Evolutionary conservation across 92 coral and sea anemone species (phyloP), one percentile per base, ranked within the genome.

Genomic region (Nematostella vectensis): DNA sequence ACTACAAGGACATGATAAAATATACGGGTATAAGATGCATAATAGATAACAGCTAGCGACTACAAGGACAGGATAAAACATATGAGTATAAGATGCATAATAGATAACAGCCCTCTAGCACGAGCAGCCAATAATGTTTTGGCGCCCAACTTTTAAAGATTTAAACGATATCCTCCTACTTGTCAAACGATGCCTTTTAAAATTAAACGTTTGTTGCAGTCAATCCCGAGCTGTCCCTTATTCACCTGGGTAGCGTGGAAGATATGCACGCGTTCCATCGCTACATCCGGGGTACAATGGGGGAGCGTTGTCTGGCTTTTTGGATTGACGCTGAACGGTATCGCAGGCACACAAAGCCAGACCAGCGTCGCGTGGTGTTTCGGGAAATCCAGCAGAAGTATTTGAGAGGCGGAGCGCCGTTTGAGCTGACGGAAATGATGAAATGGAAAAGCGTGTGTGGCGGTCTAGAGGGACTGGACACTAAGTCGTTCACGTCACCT

Each of bases 291-390:
- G 85, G 88, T 10, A 78, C 87, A 2, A 65, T 80, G 75, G 94
- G 94, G 4, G 94, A 83, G 54, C 45, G 61, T 29, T 72, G 68
- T 33, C 44, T 89, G 26, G 55, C 69, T 20, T 89, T 80, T 55
- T 89, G 96, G 96, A 44, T 78, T 52, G 96, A 89, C 37, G 89
- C 94, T 8, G 97, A 89, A 64, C 53, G 80, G 33, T 89, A 69
- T 53, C 89, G 87, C 29, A 69, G 85, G 47, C 75, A 85, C 22
- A 77, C 82, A 11, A 66, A 47, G 20, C 78, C 82, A 11, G 76
- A 81, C 30, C 68, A 81, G 30, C 56, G 95, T 9, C 82, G 97
- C 19, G 81, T 81, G 66, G 75, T 61, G 12, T 85, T 81, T 61
- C 82, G 97, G 16, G 95, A 89, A 12, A 85, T 89, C 33, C 97